Percentiles rank a stretch among this genome's conserved stretches.
Conservation (phyloP, 2,113 vertebrate genomes). For the Butorides virescens region DNA sequence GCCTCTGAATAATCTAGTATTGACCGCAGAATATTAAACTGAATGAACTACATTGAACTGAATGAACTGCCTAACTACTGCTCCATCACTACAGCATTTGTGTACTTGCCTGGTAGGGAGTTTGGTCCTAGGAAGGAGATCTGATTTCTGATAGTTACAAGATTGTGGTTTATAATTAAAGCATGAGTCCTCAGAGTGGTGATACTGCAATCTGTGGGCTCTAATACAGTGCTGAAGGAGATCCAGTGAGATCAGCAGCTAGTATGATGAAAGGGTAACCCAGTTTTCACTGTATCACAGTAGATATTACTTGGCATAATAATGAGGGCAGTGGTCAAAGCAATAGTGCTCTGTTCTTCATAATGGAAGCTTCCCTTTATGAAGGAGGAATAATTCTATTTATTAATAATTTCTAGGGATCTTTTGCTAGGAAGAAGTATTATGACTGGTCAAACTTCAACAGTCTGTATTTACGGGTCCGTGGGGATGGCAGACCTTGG, state of each 20-base stretch:
- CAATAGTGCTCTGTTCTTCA: not conserved
- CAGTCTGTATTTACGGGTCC: slow-evolving; percentile 85
- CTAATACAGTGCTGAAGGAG: not conserved
- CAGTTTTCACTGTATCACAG: not conserved
- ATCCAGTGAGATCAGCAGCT: not conserved
- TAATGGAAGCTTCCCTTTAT: not conserved
- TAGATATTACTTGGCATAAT: not conserved
- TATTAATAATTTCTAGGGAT: slow-evolving; percentile 69
- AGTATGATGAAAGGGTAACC: not conserved
- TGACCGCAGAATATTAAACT: not conserved
- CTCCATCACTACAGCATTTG: not conserved
- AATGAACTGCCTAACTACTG: not conserved
- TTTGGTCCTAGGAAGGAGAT: not conserved
- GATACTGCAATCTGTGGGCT: not conserved
- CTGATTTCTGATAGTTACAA: not conserved
- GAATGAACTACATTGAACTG: not conserved
- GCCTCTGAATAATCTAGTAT: not conserved
- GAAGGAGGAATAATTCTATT: not conserved
- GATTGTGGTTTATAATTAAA: not conserved
- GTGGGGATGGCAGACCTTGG: slow-evolving; percentile 95
- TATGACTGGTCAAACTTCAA: slow-evolving; percentile 91
- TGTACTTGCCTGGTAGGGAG: not conserved
- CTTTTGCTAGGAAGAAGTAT: slow-evolving; percentile 82
- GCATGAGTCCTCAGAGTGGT: not conserved
- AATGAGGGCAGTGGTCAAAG: not conserved